Base-by-base conservation (phyloP, 1,140 invertebrate genomes). In the Phymastichus coffea region DNA sequence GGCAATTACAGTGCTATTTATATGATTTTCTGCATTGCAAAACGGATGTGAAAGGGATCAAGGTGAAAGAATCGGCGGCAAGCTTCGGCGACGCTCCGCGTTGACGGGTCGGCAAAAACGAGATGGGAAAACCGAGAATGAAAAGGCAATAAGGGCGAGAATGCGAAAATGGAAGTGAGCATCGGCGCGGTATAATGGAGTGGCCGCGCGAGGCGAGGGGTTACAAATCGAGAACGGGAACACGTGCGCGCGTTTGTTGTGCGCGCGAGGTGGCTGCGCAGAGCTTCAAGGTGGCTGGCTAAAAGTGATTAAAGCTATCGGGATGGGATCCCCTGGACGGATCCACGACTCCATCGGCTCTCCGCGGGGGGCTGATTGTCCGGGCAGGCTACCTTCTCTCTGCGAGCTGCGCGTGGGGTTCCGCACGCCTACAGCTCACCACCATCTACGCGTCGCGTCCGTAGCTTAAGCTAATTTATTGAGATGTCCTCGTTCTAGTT, bases 331-430 rank as follows among this genome's bases (percentile, higher is more conserved):
- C 52, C 66, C 67, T 62, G 40, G 55, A 55, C 66, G 66, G 65
- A 68, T 65, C 67, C 68, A 62, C 68, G 54, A 64, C 60, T 65
- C 60, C 62, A 67, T 70, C 64, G 61, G 57, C 74, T 65, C n/a
- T n/a, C 77, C 44, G 64, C 70, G 70, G 77, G 77, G 74, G 77
- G 72, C 70, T 74, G 75, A 79, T 79, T 78, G 73, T 70, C 72
- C 66, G 66, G 65, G 61, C n/a, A n/a, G n/a, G n/a, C n/a, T n/a
- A n/a, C n/a, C n/a, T n/a, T n/a, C n/a, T n/a, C n/a, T n/a, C n/a
- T n/a, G n/a, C n/a, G n/a, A 64, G 66, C 66, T 65, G 56, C 60
- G 1, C 22, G 12, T 26, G 10, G 43, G 56, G 44, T 64, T 63
- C 53, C 63, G 61, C 51, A 22, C 10, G 47, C 19, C n/a, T 20